Evolutionary conservation across 2,888 invertebrate species (phyloP).

Genomic region (Chymomyza amoena): DNA sequence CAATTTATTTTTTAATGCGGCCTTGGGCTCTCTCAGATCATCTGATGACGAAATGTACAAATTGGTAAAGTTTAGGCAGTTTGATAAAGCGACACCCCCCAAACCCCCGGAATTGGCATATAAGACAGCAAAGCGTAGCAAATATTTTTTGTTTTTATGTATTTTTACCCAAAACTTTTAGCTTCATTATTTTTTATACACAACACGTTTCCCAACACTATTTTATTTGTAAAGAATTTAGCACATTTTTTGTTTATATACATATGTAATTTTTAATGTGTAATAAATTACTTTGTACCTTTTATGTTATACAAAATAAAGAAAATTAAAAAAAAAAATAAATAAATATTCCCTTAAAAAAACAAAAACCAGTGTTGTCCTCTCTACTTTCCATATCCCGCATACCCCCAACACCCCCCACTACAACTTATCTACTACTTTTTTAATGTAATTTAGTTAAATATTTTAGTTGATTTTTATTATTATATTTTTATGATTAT

Average conservation of each 20-base stretch:
- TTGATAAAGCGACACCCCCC: conserved; percentile 26
- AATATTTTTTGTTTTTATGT: conserved; percentile 43
- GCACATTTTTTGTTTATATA: conserved; percentile 61
- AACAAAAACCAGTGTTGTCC: conserved; percentile 49
- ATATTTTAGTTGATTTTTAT: conserved; percentile 78
- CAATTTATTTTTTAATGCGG: conserved; percentile 39
- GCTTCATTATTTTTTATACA: not conserved
- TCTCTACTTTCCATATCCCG: conserved; percentile 20
- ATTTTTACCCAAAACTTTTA: too few species aligned
- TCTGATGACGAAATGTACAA: conserved; percentile 87
- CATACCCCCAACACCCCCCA: not conserved
- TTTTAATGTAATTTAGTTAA: conserved; percentile 78
- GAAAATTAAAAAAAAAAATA: conserved; percentile 11
- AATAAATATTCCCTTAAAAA: conserved; percentile 1
- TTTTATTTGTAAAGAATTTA: conserved; percentile 41
- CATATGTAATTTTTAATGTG: conserved; percentile 54
- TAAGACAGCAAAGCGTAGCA: conserved; percentile 32
- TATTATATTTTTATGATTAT: conserved; percentile 62
- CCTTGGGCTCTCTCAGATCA: conserved; percentile 81
- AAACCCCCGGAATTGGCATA: conserved; percentile 13
- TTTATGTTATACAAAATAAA: conserved; percentile 35
- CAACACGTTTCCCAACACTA: conserved; percentile 14
- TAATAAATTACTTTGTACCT: conserved; percentile 70
- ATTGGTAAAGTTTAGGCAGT: conserved; percentile 77
- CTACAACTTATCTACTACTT: conserved; percentile 58